Evolutionary conservation across 2,797 vertebrate genomes (phyloP).

Genomic region (Notolabrus celidotus): DNA sequence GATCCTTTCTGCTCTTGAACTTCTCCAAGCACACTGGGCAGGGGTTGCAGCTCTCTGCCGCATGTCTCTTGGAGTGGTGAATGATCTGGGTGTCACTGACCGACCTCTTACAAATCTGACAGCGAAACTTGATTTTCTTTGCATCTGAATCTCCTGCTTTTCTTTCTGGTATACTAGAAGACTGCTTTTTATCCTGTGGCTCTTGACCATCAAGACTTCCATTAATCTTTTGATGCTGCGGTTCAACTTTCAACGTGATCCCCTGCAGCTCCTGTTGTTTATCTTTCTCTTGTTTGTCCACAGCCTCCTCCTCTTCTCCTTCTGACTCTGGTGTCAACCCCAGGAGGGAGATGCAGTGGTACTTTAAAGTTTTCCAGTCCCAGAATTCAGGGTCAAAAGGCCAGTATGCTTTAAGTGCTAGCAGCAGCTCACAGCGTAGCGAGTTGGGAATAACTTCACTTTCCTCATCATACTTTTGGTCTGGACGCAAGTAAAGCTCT

Average conservation of each 20-base stretch:
- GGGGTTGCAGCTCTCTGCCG: conserved; percentile 86
- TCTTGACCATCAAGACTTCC: conserved; percentile 49
- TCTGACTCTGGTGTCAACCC: conserved; percentile 91
- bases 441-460: conserved; percentile 94
- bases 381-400: conserved; percentile 99
- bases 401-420: conserved; percentile 97
- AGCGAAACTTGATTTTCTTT: conserved; percentile 92
- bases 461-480: conserved; percentile 96
- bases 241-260: conserved; percentile 50
- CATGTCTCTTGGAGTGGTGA: conserved; percentile 96
- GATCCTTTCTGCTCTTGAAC: conserved; percentile 92
- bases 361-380: conserved; percentile 99
- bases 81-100: conserved; percentile 90
- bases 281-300: conserved; percentile 77
- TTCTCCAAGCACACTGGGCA: conserved; percentile 94
- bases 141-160: conserved; percentile 27
- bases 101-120: conserved; percentile 93
- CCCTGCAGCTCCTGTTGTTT: conserved; percentile 80
- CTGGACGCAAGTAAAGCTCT: conserved; percentile 93
- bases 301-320: conserved; percentile 81
- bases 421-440: conserved; percentile 94
- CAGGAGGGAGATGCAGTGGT: conserved; percentile 91
- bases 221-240: conserved; percentile 56
- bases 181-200: conserved; percentile 29
- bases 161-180: conserved; percentile 22